phyloP scores from a whole-genome alignment of 2,888 invertebrate genomes.

The Itoplectis maculator region DNA sequence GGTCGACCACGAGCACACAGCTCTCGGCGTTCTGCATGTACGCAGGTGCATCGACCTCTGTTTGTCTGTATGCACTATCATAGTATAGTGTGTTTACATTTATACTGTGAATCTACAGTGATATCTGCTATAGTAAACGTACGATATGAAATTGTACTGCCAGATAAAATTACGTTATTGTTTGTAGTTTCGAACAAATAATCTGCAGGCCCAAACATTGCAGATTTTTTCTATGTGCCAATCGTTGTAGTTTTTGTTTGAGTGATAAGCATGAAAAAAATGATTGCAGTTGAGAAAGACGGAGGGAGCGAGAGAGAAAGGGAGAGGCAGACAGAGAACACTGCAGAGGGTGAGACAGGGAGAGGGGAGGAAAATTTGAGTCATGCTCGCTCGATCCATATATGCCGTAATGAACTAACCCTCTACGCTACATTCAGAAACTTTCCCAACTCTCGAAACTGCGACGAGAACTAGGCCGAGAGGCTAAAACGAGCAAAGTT shows the following conservation, averaged over 20 bases:
- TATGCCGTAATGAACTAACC: conserved; percentile 9
- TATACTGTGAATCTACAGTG: neutral
- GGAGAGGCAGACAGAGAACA: neutral
- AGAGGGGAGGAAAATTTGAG: neutral
- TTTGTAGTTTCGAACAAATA: no score
- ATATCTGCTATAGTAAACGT: neutral
- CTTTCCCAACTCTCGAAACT: conserved; percentile 8
- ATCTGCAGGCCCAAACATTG: no score
- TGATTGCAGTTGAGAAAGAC: no score
- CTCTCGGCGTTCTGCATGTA: neutral
- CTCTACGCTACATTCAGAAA: neutral
- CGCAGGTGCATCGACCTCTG: conserved; percentile 17
- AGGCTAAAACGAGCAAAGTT: conserved; percentile 23
- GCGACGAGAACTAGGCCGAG: conserved; percentile 27
- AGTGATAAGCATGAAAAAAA: no score
- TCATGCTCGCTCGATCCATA: neutral
- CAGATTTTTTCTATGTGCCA: no score
- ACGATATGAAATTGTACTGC: no score
- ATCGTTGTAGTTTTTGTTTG: no score
- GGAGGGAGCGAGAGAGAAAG: neutral
- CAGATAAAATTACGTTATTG: no score
- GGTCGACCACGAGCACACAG: conserved; percentile 33
- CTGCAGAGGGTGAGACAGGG: neutral
- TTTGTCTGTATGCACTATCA: no score
- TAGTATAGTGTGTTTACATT: neutral